Evolutionary conservation across 1,140 invertebrate species (phyloP).

Genomic region (Carposina sasakii): DNA sequence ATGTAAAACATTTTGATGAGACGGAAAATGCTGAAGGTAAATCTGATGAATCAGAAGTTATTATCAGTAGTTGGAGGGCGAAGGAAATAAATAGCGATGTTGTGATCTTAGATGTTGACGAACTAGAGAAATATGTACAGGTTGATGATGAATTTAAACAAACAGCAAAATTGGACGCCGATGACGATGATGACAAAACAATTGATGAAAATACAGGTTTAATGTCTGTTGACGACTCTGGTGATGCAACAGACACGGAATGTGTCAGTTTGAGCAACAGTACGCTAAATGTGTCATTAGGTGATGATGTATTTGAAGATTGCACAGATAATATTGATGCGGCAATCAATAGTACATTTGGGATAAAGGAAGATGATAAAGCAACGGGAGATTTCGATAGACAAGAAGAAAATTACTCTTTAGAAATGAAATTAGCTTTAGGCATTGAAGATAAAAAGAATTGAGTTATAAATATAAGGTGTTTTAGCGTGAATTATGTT

Average conservation of each 20-base stretch:
- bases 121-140: too few species aligned
- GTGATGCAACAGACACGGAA: neutral
- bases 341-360: constrained; percentile 50
- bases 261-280: neutral
- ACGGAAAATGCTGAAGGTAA: neutral
- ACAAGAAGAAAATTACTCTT: constrained; percentile 41
- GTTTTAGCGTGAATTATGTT: too few species aligned
- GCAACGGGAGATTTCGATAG: constrained; percentile 21
- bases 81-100: neutral
- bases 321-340: constrained; percentile 34
- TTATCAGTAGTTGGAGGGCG: neutral
- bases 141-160: too few species aligned
- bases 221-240: neutral
- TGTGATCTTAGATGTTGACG: neutral
- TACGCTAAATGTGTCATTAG: neutral
- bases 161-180: neutral
- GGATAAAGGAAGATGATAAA: constrained; percentile 24
- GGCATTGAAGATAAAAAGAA: constrained; percentile 26
- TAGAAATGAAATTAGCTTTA: constrained; percentile 61
- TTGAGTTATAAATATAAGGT: neutral
- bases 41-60: too few species aligned
- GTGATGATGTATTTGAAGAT: constrained; percentile 5
- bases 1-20: neutral
- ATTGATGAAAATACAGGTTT: too few species aligned
- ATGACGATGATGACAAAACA: neutral